These are phyloP conservation scores for Catharus minimus DNA, from an alignment of 2,113 vertebrate genomes.

Conservation along the genomic window DNA sequence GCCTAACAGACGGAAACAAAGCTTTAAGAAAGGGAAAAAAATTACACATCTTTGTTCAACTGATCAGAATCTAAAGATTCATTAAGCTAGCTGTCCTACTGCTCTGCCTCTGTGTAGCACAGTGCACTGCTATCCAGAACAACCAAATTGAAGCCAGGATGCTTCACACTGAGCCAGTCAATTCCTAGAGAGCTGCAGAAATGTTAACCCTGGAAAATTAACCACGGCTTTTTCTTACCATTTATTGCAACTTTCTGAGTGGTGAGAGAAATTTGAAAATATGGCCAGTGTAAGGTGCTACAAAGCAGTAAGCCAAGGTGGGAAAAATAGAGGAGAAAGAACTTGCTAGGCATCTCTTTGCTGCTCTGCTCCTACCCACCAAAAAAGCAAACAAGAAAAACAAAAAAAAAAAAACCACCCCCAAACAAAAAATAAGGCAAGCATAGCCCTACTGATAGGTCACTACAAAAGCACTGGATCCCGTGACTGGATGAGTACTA, in stretches of 20 bases:
- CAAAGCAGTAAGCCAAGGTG: background rate
- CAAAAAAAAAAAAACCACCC: background rate
- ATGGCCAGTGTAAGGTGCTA: background rate
- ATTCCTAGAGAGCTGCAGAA: background rate
- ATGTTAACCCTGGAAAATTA: background rate
- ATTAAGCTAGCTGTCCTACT: background rate
- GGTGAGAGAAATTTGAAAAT: background rate
- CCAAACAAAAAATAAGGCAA: background rate
- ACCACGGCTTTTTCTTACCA: background rate
- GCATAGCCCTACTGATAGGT: background rate
- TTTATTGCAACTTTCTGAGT: background rate
- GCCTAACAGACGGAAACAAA: background rate
- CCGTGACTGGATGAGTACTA: background rate
- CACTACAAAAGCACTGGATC: background rate
- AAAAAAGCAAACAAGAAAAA: background rate
- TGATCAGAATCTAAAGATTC: background rate
- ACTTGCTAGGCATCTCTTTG: background rate
- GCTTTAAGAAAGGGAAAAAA: background rate
- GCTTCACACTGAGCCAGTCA: background rate
- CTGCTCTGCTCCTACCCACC: background rate
- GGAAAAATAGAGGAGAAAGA: background rate
- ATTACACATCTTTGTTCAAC: background rate
- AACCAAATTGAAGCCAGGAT: rapidly evolving
- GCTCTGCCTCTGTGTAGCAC: background rate
- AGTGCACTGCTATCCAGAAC: background rate